A percentile compares a stretch with the other conserved stretches of the same genome.
Conservation (phyloP, 2,113 vertebrate species). For the Thymallus thymallus region DNA sequence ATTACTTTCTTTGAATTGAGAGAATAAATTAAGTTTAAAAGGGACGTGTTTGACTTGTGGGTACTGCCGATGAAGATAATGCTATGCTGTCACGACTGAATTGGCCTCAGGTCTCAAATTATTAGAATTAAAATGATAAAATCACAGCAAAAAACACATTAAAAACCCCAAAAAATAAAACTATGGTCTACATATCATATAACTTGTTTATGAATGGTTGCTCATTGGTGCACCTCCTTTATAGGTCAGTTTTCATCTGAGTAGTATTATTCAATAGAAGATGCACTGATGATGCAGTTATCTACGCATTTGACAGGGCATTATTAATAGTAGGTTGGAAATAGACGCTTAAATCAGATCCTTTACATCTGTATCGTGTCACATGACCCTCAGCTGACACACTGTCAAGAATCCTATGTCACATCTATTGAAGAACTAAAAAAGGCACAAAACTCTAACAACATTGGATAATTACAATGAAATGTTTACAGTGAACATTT, state of each 20-base stretch:
- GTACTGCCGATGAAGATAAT: no score
- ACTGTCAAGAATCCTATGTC: slow-evolving; percentile 46
- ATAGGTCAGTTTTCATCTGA: background rate
- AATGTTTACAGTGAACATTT: background rate
- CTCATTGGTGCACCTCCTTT: background rate
- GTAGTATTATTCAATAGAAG: background rate
- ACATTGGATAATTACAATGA: background rate
- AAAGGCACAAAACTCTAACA: background rate
- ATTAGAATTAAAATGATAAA: no score
- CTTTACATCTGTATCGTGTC: slow-evolving; percentile 55
- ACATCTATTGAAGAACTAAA: slow-evolving; percentile 16
- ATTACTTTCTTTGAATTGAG: no score
- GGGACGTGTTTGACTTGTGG: no score
- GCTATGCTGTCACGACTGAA: no score
- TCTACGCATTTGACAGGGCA: slow-evolving; percentile 13
- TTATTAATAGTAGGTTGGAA: slow-evolving; percentile 68
- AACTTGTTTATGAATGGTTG: no score
- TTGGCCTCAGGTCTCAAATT: no score
- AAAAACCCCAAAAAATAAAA: no score
- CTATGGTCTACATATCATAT: no score
- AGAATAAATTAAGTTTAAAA: no score
- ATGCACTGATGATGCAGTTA: slow-evolving; percentile 8
- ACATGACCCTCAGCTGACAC: slow-evolving; percentile 49
- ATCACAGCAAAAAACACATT: no score
- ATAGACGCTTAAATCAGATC: slow-evolving; percentile 59